A percentile compares a stretch with the other conserved stretches of the same genome.
Evolutionary conservation across 2,888 invertebrate genomes (phyloP).

Genomic region (Beris chalybata): DNA sequence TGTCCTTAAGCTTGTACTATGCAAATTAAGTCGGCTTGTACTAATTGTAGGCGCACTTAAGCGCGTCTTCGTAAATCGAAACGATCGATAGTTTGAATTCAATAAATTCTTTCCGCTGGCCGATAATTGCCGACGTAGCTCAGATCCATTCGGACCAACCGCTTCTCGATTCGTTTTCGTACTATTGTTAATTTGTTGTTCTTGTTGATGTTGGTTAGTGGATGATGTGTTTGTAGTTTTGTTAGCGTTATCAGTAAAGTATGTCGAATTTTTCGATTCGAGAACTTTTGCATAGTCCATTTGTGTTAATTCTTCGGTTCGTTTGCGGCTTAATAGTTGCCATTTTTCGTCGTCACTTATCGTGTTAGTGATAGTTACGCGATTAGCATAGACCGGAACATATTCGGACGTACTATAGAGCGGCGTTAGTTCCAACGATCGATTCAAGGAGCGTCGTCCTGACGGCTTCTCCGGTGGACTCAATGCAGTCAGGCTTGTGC

Average conservation of each 20-base stretch:
- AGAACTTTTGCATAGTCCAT: slow-evolving; percentile 41
- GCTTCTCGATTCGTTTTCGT: not conserved
- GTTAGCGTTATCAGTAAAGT: slow-evolving; percentile 26
- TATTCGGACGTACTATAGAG: slow-evolving; percentile 49
- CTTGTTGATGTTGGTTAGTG: slow-evolving; percentile 6
- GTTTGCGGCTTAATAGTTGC: slow-evolving; percentile 54
- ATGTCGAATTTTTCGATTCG: slow-evolving; percentile 33
- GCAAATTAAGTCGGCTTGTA: slow-evolving; percentile 27
- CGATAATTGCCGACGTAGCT: not conserved
- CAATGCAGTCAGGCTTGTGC: not conserved
- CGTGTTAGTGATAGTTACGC: slow-evolving; percentile 49
- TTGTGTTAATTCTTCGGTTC: slow-evolving; percentile 44
- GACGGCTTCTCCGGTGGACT: not conserved
- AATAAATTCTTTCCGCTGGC: slow-evolving; percentile 6
- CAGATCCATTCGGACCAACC: too few relatives aligned
- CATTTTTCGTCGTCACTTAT: slow-evolving; percentile 56
- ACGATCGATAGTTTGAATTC: slow-evolving; percentile 54
- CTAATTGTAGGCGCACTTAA: slow-evolving; percentile 48
- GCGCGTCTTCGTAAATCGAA: slow-evolving; percentile 53
- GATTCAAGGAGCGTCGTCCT: slow-evolving; percentile 40
- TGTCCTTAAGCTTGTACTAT: slow-evolving; percentile 3
- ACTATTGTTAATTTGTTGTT: not conserved
- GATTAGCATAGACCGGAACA: slow-evolving; percentile 54
- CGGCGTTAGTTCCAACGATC: slow-evolving; percentile 49
- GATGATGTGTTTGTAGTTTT: slow-evolving; percentile 17